Evolutionary conservation across 1,140 invertebrate species (phyloP).

Genomic region (Anastrepha obliqua): DNA sequence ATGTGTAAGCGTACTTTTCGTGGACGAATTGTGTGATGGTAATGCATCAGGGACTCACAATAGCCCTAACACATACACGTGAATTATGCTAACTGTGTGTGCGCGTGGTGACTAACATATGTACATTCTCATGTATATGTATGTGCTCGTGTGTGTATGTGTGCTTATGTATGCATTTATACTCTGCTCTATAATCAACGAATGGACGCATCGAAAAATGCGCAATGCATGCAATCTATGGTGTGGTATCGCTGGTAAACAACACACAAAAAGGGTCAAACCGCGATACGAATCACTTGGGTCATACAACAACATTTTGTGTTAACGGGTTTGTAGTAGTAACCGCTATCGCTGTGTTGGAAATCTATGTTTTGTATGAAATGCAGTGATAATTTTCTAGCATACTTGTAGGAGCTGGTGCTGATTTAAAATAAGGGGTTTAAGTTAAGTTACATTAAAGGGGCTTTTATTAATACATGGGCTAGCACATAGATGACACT

Average conservation of each 20-base stretch:
- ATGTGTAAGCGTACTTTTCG: background rate
- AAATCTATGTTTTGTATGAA: background rate
- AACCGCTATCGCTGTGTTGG: background rate
- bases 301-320: background rate
- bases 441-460: too few species aligned
- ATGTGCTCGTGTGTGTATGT: background rate
- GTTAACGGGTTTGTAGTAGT: background rate
- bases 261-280: slow-evolving; percentile 16
- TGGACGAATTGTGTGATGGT: background rate
- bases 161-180: background rate
- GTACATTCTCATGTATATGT: background rate
- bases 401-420: background rate
- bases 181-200: background rate
- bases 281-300: slow-evolving; percentile 7
- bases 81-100: background rate
- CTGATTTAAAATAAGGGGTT: too few species aligned
- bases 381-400: background rate
- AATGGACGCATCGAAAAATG: background rate
- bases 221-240: background rate
- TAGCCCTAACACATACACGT: background rate
- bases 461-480: too few species aligned
- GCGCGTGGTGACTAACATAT: background rate
- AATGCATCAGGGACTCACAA: slow-evolving; percentile 31
- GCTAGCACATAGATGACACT: too few species aligned
- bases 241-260: background rate